Evolutionary conservation across 2,113 vertebrate genomes (phyloP).

Genomic region (Apaloderma vittatum): DNA sequence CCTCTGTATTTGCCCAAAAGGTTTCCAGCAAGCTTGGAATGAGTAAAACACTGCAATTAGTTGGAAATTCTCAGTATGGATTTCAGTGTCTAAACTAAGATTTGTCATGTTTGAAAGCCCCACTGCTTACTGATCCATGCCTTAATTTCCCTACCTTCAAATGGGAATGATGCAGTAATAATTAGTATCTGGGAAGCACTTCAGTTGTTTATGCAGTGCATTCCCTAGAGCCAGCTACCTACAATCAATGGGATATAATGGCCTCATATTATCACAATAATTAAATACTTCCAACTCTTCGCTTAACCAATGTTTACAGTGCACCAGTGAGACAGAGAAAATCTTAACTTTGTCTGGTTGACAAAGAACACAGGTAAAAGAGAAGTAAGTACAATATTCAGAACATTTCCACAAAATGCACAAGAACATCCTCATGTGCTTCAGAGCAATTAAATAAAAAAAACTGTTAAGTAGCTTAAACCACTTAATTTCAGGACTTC

Average conservation of each 20-base stretch:
- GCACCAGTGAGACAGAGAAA: not conserved
- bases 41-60: not conserved
- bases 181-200: constrained; percentile 38
- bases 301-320: constrained; percentile 5
- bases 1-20: not conserved
- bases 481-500: not conserved
- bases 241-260: constrained; percentile 66
- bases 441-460: not conserved
- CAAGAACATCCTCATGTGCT: not conserved
- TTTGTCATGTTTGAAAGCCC: not conserved
- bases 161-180: constrained; percentile 4
- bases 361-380: not conserved
- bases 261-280: constrained; percentile 56
- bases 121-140: not conserved
- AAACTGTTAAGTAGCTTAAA: not conserved
- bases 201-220: not conserved
- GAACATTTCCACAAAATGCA: not conserved
- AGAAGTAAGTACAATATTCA: not conserved
- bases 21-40: not conserved
- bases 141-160: constrained; percentile 3
- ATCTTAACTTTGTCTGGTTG: not conserved
- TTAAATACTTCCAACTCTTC: constrained; percentile 60
- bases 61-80: not conserved
- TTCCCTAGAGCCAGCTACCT: constrained; percentile 57
- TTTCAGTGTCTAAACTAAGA: not conserved